Evolutionary conservation across 2,113 vertebrate species (phyloP).

Genomic region (Hymenochirus boettgeri): DNA sequence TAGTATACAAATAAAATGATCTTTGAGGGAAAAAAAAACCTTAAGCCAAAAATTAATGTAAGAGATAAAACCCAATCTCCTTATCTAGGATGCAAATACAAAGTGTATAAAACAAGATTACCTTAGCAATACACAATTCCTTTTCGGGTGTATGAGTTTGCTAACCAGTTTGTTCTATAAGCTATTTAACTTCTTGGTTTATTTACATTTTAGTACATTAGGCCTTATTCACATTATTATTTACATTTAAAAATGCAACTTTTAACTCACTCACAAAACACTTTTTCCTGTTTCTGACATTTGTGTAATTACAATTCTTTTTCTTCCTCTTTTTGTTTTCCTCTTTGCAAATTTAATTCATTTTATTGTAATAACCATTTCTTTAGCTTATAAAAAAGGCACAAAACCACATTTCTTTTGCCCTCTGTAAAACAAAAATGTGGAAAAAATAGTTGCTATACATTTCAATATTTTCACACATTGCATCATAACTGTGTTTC

Average conservation of each 20-base stretch:
- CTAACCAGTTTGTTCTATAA: background rate
- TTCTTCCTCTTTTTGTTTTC: conserved; percentile 3
- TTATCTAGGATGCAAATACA: no score
- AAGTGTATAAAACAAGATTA: no score
- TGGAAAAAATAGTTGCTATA: no score
- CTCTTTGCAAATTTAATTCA: conserved; percentile 13
- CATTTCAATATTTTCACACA: no score
- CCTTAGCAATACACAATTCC: background rate
- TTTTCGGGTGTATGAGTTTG: conserved; percentile 3
- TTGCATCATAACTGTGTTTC: no score
- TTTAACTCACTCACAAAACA: background rate
- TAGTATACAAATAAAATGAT: no score
- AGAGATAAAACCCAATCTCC: no score
- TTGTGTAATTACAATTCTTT: conserved; percentile 10
- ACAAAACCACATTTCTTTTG: no score
- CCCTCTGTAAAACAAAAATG: no score
- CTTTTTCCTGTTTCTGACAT: conserved; percentile 6
- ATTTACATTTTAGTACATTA: conserved; percentile 16
- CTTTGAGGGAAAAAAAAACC: no score
- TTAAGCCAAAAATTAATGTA: no score
- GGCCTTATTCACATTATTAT: conserved; percentile 15
- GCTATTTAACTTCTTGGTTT: background rate
- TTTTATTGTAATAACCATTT: conserved; percentile 28
- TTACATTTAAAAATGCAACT: conserved; percentile 17
- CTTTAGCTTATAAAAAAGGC: no score